Evolutionary conservation across 2,888 invertebrate genomes (phyloP).

Genomic region (Drosophila kuntzei): DNA sequence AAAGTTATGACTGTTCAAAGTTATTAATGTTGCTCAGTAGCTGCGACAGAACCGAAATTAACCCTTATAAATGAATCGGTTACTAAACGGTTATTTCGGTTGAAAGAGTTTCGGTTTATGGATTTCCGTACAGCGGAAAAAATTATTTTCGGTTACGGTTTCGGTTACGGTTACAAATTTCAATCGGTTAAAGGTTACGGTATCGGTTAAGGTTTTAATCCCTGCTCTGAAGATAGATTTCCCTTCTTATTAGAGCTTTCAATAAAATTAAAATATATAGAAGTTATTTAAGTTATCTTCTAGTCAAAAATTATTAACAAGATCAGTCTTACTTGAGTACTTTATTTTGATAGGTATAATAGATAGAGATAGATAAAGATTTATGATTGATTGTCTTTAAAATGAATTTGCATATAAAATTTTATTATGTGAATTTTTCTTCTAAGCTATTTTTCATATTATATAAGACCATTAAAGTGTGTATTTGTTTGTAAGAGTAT

Average conservation of each 20-base stretch:
- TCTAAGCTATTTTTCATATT: neutral
- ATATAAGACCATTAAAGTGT: slow-evolving; percentile 6
- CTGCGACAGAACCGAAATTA: no score
- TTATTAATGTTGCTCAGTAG: no score
- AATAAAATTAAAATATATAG: neutral
- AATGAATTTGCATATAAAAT: neutral
- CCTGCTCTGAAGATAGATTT: neutral
- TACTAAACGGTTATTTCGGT: no score
- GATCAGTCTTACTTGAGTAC: neutral
- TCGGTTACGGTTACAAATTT: no score
- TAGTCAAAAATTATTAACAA: neutral
- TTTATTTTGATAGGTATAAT: neutral
- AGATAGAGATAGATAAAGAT: neutral
- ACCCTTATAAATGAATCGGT: no score
- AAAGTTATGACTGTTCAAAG: no score
- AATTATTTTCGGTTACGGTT: no score
- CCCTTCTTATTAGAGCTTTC: neutral
- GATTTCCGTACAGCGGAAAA: no score
- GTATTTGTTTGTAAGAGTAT: slow-evolving; percentile 7
- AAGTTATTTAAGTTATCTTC: neutral
- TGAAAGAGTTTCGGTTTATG: no score
- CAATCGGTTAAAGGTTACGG: no score
- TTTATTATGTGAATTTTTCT: slow-evolving; percentile 9
- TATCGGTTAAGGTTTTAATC: no score
- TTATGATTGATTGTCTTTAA: neutral